Percentiles rank a stretch among this genome's conserved stretches.
phyloP scores from a whole-genome alignment of 2,888 invertebrate species.

The Cheilosia impressa region DNA sequence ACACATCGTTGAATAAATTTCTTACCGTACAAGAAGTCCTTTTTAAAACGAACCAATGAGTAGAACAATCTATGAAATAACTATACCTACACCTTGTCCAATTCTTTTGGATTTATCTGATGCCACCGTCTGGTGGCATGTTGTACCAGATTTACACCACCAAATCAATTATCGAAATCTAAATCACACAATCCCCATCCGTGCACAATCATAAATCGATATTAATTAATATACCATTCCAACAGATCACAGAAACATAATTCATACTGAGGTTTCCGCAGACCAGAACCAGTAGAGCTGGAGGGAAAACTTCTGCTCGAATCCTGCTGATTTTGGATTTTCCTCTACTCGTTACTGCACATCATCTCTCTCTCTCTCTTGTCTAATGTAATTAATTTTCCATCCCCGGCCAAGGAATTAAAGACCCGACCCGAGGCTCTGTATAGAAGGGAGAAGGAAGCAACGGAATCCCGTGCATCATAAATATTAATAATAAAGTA shows the following conservation, averaged over 20 bases:
- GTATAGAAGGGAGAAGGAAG: background rate
- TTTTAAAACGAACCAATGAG: no score
- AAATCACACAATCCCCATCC: background rate
- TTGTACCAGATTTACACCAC: background rate
- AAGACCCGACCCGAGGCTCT: background rate
- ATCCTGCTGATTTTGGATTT: conserved; percentile 54
- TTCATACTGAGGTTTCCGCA: conserved; percentile 46
- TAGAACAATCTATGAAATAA: no score
- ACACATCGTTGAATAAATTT: no score
- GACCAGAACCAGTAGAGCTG: background rate
- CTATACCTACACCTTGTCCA: no score
- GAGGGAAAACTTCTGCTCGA: conserved; percentile 8
- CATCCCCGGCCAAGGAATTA: conserved; percentile 42
- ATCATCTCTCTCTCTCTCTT: conserved; percentile 9
- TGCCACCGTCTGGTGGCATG: background rate
- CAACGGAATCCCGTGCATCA: conserved; percentile 40
- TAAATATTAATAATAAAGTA: conserved; percentile 65
- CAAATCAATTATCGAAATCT: conserved; percentile 21
- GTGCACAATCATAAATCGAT: conserved; percentile 21
- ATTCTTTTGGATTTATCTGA: no score
- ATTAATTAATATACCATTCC: conserved; percentile 32
- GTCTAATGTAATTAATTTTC: conserved; percentile 68
- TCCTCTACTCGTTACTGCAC: conserved; percentile 26
- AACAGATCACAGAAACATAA: conserved; percentile 49
- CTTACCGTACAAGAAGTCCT: no score